Evolutionary conservation across 2,888 invertebrate genomes (phyloP).

Genomic region (Zygothrica quintamaculata): DNA sequence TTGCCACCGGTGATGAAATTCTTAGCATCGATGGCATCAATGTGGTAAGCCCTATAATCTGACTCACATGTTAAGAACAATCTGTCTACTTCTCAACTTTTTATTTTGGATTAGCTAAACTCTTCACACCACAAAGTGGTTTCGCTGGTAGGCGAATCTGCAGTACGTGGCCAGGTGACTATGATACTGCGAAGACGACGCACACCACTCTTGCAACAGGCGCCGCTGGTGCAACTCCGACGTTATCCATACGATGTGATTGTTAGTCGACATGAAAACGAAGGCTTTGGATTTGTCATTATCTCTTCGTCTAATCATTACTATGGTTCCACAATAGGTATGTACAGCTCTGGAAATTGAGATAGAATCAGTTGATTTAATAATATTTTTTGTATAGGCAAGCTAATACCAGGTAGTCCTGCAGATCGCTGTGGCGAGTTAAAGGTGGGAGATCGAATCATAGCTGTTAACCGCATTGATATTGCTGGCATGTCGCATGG

Average conservation of each 20-base stretch:
- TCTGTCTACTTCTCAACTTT: background rate
- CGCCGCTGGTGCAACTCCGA: conserved; percentile 53
- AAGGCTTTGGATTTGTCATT: conserved; percentile 99
- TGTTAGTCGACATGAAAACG: conserved; percentile 94
- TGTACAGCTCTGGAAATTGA: background rate
- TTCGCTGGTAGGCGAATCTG: conserved; percentile 95
- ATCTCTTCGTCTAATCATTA: conserved; percentile 95
- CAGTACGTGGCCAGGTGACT: conserved; percentile 93
- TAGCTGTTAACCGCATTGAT: conserved; percentile 96
- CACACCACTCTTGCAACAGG: conserved; percentile 40
- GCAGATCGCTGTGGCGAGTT: conserved; percentile 96
- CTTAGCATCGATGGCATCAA: conserved; percentile 95
- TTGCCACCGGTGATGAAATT: conserved; percentile 96
- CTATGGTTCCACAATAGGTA: conserved; percentile 93
- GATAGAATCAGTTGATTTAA: background rate
- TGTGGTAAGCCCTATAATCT: conserved; percentile 86
- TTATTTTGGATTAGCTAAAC: conserved; percentile 85
- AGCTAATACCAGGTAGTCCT: conserved; percentile 97
- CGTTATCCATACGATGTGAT: conserved; percentile 94
- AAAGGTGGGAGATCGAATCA: conserved; percentile 96
- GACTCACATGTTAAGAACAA: background rate
- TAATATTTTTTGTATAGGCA: conserved; percentile 86
- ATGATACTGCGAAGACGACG: conserved; percentile 89
- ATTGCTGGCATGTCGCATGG: conserved; percentile 97
- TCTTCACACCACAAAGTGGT: conserved; percentile 97